Percentiles rank a stretch among this genome's conserved stretches.
These are phyloP conservation scores for Phymatocera aterrima DNA, from an alignment of 2,888 invertebrate species.

Conservation along the genomic window DNA sequence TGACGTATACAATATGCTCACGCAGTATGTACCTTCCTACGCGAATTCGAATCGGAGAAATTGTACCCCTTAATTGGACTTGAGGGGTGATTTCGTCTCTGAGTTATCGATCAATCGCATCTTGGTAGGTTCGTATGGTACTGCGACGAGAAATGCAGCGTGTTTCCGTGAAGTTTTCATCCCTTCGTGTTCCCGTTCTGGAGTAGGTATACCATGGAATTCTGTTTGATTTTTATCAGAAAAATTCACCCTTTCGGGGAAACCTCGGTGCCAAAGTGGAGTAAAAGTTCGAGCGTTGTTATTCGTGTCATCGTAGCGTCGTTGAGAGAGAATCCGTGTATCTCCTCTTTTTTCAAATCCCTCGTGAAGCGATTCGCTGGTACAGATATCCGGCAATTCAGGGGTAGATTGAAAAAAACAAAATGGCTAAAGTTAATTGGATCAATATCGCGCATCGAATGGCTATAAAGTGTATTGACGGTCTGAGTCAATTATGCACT, in stretches of 20 bases:
- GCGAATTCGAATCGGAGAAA: not conserved
- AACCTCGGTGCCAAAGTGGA: too few relatives aligned
- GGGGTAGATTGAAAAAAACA: not conserved
- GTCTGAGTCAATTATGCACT: conserved; percentile 11
- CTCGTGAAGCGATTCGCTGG: not conserved
- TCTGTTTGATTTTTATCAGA: too few relatives aligned
- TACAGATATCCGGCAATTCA: not conserved
- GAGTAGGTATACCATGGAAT: too few relatives aligned
- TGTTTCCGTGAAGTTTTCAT: too few relatives aligned
- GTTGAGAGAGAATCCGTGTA: too few relatives aligned
- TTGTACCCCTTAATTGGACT: not conserved
- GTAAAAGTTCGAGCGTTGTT: too few relatives aligned
- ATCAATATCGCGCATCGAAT: conserved; percentile 23
- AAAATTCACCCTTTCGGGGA: too few relatives aligned
- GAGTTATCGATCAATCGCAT: not conserved
- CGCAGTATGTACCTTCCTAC: too few relatives aligned
- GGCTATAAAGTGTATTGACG: conserved; percentile 24
- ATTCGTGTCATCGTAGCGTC: too few relatives aligned
- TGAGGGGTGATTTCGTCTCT: not conserved
- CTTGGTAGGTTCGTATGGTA: too few relatives aligned
- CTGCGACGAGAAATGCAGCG: too few relatives aligned
- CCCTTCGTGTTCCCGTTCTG: too few relatives aligned
- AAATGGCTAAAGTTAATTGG: conserved; percentile 16
- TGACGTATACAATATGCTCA: not conserved
- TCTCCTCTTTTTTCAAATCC: not conserved